Evolutionary conservation across 2,888 invertebrate genomes (phyloP).

Genomic region (Drosophila differens): DNA sequence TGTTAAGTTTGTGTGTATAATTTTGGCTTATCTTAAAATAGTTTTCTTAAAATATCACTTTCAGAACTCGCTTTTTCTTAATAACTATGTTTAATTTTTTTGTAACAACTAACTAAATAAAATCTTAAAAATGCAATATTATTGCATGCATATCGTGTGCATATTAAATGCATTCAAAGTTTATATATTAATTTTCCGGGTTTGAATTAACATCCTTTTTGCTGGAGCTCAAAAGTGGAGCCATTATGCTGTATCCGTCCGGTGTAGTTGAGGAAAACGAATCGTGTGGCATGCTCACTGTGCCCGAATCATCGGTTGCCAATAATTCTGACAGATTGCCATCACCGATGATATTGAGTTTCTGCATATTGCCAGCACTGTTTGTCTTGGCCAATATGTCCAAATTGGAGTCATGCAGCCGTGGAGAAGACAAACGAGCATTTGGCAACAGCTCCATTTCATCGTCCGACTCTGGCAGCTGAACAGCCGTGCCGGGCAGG

Average conservation of each 20-base stretch:
- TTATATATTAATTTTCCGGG: not conserved
- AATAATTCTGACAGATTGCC: constrained; percentile 11
- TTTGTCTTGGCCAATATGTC: constrained; percentile 48
- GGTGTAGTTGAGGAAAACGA: constrained; percentile 66
- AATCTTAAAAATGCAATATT: not conserved
- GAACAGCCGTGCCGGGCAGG: constrained; percentile 90
- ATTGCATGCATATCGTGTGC: too few species aligned
- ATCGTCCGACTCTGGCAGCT: constrained; percentile 88
- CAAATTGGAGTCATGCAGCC: constrained; percentile 45
- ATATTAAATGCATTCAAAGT: not conserved
- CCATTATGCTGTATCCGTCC: constrained; percentile 82
- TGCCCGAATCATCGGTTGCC: constrained; percentile 11
- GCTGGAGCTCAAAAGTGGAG: constrained; percentile 68
- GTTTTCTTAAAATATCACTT: constrained; percentile 3
- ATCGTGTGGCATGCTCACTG: constrained; percentile 18
- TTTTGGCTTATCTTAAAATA: not conserved
- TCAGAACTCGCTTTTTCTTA: not conserved
- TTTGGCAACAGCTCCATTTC: constrained; percentile 77
- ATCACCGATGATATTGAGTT: constrained; percentile 24
- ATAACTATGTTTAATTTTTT: not conserved
- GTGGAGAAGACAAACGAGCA: constrained; percentile 57
- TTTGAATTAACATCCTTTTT: constrained; percentile 31
- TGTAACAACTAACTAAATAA: not conserved
- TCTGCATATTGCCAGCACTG: constrained; percentile 27
- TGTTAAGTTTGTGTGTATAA: not conserved